A percentile compares a stretch with the other conserved stretches of the same genome.
Conservation (phyloP, 2,113 vertebrate species). For the Myiozetetes cayanensis region DNA sequence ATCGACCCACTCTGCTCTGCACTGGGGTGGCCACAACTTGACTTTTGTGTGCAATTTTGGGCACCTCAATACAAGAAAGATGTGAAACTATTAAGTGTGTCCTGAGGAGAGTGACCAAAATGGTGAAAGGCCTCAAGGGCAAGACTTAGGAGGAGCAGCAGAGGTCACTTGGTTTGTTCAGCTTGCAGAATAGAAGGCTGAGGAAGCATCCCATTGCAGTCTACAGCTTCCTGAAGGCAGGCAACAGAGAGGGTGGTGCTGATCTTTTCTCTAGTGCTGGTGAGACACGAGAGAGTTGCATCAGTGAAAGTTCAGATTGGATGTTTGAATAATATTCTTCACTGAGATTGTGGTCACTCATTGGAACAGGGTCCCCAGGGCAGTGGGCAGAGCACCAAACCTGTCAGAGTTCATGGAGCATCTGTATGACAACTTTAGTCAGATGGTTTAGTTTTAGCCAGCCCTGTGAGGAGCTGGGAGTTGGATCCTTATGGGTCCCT, state of each 20-base stretch:
- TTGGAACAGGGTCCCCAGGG: neutral
- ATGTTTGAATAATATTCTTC: neutral
- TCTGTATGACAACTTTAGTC: neutral
- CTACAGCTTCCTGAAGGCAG: neutral
- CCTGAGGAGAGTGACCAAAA: neutral
- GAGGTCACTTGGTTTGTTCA: neutral
- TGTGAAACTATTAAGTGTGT: neutral
- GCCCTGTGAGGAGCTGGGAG: neutral
- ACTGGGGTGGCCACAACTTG: fast-evolving
- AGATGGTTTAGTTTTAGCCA: neutral
- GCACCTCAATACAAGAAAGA: fast-evolving
- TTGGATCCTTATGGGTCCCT: neutral
- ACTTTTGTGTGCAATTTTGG: neutral
- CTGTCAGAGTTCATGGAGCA: neutral
- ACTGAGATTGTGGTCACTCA: neutral
- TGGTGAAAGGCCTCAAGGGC: neutral
- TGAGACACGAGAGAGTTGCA: fast-evolving
- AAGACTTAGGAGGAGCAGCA: neutral
- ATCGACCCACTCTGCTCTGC: neutral
- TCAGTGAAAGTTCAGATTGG: neutral
- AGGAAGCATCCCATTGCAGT: neutral
- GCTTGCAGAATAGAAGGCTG: neutral
- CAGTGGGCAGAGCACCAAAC: neutral
- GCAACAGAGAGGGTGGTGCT: fast-evolving
- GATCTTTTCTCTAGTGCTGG: neutral